Percentiles rank a stretch among this genome's conserved stretches.
These are phyloP conservation scores for Meteorus colon DNA, from an alignment of 2,888 invertebrate species.

Conservation along the genomic window DNA sequence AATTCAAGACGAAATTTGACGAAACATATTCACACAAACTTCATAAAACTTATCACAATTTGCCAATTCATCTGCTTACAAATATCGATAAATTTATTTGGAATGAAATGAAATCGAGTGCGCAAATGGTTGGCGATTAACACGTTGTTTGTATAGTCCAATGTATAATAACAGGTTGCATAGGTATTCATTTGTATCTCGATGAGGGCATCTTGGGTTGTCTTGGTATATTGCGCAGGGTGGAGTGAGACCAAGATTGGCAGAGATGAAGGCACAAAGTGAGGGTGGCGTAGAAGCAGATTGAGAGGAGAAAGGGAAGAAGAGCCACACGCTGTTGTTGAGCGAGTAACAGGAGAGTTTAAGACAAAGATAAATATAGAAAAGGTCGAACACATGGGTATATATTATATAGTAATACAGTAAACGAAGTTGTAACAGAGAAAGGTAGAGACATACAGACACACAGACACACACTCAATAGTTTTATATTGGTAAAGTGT, in stretches of 20 bases:
- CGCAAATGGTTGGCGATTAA: conserved; percentile 66
- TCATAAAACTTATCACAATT: too few relatives aligned
- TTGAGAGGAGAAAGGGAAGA: conserved; percentile 25
- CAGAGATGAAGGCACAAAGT: conserved; percentile 10
- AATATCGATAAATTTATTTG: neutral
- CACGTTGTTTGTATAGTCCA: conserved; percentile 74
- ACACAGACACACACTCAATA: neutral
- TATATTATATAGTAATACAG: conserved; percentile 19
- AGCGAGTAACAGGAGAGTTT: too few relatives aligned
- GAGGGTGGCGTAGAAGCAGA: conserved; percentile 2
- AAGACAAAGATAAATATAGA: conserved; percentile 28
- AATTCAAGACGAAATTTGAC: too few relatives aligned
- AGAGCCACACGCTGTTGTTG: too few relatives aligned
- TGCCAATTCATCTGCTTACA: neutral
- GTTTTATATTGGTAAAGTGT: neutral
- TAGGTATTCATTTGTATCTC: conserved; percentile 66
- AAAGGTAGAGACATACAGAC: neutral
- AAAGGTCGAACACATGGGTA: neutral
- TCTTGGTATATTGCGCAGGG: conserved; percentile 37
- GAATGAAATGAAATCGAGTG: conserved; percentile 40
- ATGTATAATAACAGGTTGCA: conserved; percentile 73
- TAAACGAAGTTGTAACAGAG: conserved; percentile 25
- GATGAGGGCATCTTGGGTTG: conserved; percentile 57
- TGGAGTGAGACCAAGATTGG: conserved; percentile 32
- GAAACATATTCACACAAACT: too few relatives aligned